A percentile compares a stretch with the other conserved stretches of the same genome.
Evolutionary conservation across 2,888 invertebrate species (phyloP).

Genomic region (Herminia tarsipennalis): DNA sequence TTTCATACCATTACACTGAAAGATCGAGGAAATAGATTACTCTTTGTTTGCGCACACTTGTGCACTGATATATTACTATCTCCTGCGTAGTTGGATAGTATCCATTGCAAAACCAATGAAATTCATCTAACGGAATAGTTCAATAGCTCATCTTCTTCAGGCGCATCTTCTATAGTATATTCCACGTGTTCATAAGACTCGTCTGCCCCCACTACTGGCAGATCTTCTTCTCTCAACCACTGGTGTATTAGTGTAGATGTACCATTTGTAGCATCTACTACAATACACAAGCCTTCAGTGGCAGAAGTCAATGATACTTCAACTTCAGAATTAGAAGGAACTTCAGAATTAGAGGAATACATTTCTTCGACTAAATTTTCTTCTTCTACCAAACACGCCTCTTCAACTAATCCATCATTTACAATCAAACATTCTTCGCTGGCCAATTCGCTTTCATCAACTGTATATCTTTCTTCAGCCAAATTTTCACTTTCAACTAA

Average conservation of each 20-base stretch:
- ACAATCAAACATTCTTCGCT: background rate
- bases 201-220: background rate
- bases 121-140: too few species aligned
- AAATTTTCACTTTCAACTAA: background rate
- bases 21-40: too few species aligned
- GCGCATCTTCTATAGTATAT: background rate
- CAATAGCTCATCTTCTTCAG: background rate
- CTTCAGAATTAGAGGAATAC: background rate
- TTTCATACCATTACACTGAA: too few species aligned
- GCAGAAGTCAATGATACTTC: background rate
- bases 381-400: background rate
- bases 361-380: background rate
- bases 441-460: background rate
- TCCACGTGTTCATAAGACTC: background rate
- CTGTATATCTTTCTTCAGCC: background rate
- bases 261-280: constrained; percentile 7
- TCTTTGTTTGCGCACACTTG: too few species aligned
- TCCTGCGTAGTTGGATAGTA: too few species aligned
- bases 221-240: constrained; percentile 12
- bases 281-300: background rate
- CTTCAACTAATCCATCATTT: background rate
- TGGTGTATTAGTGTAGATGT: constrained; percentile 5
- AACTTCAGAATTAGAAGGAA: background rate
- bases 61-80: too few species aligned
- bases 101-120: too few species aligned